Evolutionary conservation across 2,113 vertebrate genomes (phyloP).

Genomic region (Hassar affinis): DNA sequence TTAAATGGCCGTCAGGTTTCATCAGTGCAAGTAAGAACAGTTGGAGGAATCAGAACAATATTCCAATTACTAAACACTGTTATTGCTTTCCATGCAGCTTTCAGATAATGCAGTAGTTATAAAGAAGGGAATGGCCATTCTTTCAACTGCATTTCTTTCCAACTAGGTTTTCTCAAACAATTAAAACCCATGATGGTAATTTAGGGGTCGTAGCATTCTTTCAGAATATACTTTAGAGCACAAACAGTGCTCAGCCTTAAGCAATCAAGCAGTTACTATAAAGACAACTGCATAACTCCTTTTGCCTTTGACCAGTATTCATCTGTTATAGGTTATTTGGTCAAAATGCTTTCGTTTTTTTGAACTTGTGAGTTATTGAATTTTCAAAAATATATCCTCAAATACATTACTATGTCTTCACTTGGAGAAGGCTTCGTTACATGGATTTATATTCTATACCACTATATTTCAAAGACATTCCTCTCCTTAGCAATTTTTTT

Average conservation of each 20-base stretch:
- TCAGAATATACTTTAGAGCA: constrained; percentile 9
- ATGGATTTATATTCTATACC: not conserved
- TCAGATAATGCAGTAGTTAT: not conserved
- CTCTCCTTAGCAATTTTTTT: constrained; percentile 9
- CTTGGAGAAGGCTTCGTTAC: not conserved
- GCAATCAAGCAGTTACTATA: constrained; percentile 23
- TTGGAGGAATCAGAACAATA: not conserved
- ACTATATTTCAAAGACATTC: constrained; percentile 2
- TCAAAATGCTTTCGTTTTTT: constrained; percentile 17
- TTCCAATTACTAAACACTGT: constrained; percentile 2
- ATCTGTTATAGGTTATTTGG: constrained; percentile 36
- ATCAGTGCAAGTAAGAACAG: constrained; percentile 4
- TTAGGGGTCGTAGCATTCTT: not conserved
- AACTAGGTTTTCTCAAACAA: not conserved
- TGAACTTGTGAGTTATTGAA: constrained; percentile 1
- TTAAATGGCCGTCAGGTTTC: not conserved
- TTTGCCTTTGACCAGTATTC: constrained; percentile 13
- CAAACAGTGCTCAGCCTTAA: constrained; percentile 3
- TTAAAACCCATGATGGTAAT: not conserved
- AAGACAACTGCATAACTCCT: constrained; percentile 9
- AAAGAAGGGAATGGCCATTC: not conserved
- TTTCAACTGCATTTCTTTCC: constrained; percentile 2
- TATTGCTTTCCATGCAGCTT: constrained; percentile 11
- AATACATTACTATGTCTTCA: not conserved
- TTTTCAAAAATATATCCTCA: constrained; percentile 25